A percentile compares a stretch with the other conserved stretches of the same genome.
phyloP scores from a whole-genome alignment of 2,113 vertebrate genomes.

The Pseudopodoces humilis region DNA sequence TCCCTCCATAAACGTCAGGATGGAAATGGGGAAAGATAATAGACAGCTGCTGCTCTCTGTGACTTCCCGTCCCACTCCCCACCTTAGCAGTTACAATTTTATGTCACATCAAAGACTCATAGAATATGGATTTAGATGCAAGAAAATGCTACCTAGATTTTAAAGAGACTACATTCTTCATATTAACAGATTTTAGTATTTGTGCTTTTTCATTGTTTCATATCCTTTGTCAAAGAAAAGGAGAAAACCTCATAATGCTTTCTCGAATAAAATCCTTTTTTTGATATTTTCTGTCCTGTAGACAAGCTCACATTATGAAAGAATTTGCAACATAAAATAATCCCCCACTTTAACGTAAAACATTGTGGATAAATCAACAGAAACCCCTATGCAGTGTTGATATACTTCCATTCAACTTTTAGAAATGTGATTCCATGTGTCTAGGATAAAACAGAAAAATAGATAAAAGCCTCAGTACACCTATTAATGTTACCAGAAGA shows the following conservation, averaged over 20 bases:
- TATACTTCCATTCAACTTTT: not conserved
- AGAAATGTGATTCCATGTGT: not conserved
- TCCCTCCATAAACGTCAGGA: not conserved
- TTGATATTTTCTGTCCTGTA: not conserved
- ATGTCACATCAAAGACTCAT: not conserved
- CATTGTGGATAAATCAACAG: not conserved
- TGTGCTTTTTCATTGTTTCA: not conserved
- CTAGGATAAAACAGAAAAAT: not conserved
- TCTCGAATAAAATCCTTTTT: not conserved
- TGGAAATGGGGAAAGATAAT: not conserved
- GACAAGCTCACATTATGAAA: not conserved
- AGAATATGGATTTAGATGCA: not conserved
- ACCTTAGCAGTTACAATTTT: not conserved
- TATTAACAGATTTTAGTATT: not conserved
- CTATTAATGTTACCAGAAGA: not conserved
- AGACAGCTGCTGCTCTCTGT: not conserved
- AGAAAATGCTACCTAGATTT: not conserved
- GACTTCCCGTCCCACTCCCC: not conserved
- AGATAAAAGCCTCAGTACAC: not conserved
- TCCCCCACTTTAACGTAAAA: not conserved
- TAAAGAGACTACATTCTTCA: not conserved
- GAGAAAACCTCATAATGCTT: not conserved
- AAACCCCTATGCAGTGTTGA: not conserved
- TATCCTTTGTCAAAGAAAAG: not conserved
- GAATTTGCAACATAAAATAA: not conserved